A percentile compares a stretch with the other conserved stretches of the same genome.
These are phyloP conservation scores for Characodon lateralis DNA, from an alignment of 2,797 vertebrate species.

Conservation along the genomic window DNA sequence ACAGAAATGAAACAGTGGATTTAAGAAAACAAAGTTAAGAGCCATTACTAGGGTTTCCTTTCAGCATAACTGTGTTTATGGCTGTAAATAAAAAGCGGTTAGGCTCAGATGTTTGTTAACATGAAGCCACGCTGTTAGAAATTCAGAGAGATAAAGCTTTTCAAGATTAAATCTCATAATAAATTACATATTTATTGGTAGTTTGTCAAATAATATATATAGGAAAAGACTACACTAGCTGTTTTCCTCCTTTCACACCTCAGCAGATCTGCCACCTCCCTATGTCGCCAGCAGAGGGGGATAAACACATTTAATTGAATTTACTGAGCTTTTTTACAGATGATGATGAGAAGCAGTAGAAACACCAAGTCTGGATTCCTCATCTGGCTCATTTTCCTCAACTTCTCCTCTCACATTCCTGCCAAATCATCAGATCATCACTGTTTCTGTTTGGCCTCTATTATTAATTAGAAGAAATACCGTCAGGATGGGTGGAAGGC, in stretches of 20 bases:
- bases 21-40: constrained; percentile 12
- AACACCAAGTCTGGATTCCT: constrained; percentile 5
- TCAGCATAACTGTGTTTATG: neutral
- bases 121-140: too few relatives aligned
- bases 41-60: neutral
- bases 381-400: constrained; percentile 26
- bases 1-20: neutral
- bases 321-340: neutral
- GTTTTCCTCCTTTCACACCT: too few relatives aligned
- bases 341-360: neutral
- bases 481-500: neutral
- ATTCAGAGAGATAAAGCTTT: too few relatives aligned
- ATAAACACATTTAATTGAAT: neutral
- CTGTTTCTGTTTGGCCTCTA: constrained; percentile 3
- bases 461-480: too few relatives aligned
- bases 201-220: too few relatives aligned
- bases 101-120: neutral
- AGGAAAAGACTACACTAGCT: too few relatives aligned
- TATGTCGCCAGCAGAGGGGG: constrained; percentile 51
- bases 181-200: too few relatives aligned
- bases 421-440: neutral
- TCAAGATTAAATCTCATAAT: too few relatives aligned
- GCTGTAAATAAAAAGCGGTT: neutral
- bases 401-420: constrained; percentile 3
- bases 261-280: neutral